Evolutionary conservation across 2,113 vertebrate species (phyloP).

Genomic region (Upupa epops): DNA sequence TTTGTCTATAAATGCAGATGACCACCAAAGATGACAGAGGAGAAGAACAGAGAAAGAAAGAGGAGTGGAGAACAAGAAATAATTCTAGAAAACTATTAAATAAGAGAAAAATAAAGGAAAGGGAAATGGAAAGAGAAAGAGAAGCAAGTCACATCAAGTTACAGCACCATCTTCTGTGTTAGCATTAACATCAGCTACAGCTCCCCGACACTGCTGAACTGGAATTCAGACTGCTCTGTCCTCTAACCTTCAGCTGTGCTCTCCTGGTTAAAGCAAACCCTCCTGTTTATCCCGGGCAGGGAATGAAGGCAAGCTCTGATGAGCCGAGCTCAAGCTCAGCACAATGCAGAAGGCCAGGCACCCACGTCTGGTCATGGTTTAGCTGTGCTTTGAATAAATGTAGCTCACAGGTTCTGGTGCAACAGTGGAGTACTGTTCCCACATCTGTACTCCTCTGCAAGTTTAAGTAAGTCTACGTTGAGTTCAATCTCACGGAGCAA

Average conservation of each 20-base stretch:
- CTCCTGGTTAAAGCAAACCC: neutral
- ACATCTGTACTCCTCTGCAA: neutral
- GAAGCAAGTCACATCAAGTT: neutral
- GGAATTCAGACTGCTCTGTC: neutral
- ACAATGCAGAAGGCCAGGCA: neutral
- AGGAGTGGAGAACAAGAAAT: rapidly evolving
- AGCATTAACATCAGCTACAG: neutral
- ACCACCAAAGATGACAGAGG: constrained; percentile 65
- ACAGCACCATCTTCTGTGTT: neutral
- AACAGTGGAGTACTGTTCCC: neutral
- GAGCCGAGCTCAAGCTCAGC: neutral
- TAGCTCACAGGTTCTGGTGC: neutral
- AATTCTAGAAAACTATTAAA: too few relatives aligned
- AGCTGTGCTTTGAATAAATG: neutral
- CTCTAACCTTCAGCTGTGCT: neutral
- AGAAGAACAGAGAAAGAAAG: rapidly evolving
- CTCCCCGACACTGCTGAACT: neutral
- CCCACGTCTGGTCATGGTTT: neutral
- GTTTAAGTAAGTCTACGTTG: neutral
- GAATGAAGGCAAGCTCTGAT: rapidly evolving
- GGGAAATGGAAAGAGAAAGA: neutral
- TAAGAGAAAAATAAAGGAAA: neutral
- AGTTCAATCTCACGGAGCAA: neutral
- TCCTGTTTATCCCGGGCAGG: neutral
- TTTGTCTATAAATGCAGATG: constrained; percentile 68